Evolutionary conservation across 1,140 invertebrate species (phyloP), one percentile per base, ranked within the genome.

Genomic region (Ips nitidus): DNA sequence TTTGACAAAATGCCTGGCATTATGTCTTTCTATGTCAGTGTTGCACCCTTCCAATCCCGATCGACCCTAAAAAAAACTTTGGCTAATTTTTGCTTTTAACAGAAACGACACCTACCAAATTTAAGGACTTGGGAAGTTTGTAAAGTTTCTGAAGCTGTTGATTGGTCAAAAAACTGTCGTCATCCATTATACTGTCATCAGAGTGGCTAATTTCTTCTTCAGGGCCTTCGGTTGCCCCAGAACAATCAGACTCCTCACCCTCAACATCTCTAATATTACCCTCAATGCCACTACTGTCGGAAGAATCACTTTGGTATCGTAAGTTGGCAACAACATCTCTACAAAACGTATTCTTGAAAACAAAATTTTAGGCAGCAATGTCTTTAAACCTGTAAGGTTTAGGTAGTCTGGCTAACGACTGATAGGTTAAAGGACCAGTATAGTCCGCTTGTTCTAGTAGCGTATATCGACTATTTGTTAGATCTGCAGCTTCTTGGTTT

Each of bases 391-490:
- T 84, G 73, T 93, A 93, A 3, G 90, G 89, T 74, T 91, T 92
- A 38, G 91, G 91, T 67, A 93, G 80, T 72, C 91, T 84, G 1
- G 90, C 89, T 81, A 93, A 86, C n/a, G 89, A 91, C 75, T 93
- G 90, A 77, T 94, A 94, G 41, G 92, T 94, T 7, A 94, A 76
- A 1, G 92, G 91, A 3, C 92, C 92, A 45, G 87, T 89, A 77
- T 94, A 94, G 81, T 94, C 92, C 39, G 91, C 90, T 74, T 92
- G 89, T 74, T 91, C 87, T 3, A 94, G 78, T 62, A 87, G 85
- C 2, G 86, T 84, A 81, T 93, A 94, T 37, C 91, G 81, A 38
- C 81, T 81, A 74, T 94, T 89, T 4, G 94, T 90, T 41, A 88
- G 86, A 8, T 86, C 81, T 0, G 86, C 84, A 36, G 83, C 81